Evolutionary conservation across 1,140 invertebrate species (phyloP).

Genomic region (Cydia pomonella): DNA sequence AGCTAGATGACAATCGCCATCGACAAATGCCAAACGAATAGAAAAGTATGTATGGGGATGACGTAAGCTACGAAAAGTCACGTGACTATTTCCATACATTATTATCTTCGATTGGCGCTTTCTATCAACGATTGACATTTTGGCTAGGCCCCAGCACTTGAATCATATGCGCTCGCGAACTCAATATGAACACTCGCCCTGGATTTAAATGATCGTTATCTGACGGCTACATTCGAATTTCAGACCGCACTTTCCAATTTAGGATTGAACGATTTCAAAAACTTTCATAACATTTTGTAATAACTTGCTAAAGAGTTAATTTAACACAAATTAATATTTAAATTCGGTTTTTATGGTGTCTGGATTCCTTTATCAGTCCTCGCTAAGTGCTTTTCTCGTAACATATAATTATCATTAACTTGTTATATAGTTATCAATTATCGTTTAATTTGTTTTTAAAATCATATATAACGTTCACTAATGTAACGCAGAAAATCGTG

Average conservation of each 20-base stretch:
- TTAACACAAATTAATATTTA: slow-evolving; percentile 2
- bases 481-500: neutral
- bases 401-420: neutral
- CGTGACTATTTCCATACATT: too few relatives aligned
- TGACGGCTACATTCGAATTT: slow-evolving; percentile 14
- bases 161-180: neutral
- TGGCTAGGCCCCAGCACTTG: neutral
- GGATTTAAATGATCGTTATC: slow-evolving; percentile 14
- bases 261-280: slow-evolving; percentile 9
- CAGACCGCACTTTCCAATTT: slow-evolving; percentile 15
- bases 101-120: too few relatives aligned
- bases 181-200: neutral
- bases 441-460: slow-evolving; percentile 1
- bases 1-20: too few relatives aligned
- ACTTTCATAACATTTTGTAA: slow-evolving; percentile 15
- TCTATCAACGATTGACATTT: too few relatives aligned
- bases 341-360: neutral
- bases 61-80: too few relatives aligned
- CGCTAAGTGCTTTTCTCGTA: slow-evolving; percentile 14
- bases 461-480: neutral
- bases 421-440: slow-evolving; percentile 17
- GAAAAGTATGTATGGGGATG: too few relatives aligned
- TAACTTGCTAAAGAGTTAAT: neutral
- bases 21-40: too few relatives aligned
- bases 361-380: slow-evolving; percentile 2